These are phyloP conservation scores for Limnothrissa miodon DNA, from an alignment of 2,113 vertebrate species.

Conservation along the genomic window DNA sequence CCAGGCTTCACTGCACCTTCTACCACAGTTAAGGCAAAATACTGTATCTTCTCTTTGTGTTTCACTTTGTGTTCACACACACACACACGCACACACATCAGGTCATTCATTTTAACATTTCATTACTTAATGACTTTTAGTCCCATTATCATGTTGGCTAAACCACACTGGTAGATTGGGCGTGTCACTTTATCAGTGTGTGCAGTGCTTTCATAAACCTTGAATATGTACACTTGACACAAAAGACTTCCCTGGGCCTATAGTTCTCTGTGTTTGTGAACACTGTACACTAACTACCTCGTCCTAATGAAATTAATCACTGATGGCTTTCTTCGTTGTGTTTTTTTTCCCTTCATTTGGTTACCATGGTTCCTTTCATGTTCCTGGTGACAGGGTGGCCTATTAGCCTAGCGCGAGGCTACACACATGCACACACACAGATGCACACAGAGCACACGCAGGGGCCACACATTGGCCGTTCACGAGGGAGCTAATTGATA, in stretches of 20 bases:
- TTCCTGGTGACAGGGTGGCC: slow-evolving; percentile 2
- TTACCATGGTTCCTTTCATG: slow-evolving; percentile 39
- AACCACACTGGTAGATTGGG: background rate
- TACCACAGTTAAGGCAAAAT: no score
- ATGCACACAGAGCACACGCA: background rate
- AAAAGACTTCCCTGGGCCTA: background rate
- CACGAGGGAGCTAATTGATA: background rate
- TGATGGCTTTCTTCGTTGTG: no score
- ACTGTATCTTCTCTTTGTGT: no score
- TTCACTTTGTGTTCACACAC: no score
- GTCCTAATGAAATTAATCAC: background rate
- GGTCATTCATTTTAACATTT: slow-evolving; percentile 1
- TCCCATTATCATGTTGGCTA: background rate
- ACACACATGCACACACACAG: background rate
- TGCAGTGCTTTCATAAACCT: background rate
- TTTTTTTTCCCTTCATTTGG: slow-evolving; percentile 4
- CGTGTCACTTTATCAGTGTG: background rate
- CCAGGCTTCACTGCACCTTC: no score
- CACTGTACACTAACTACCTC: background rate
- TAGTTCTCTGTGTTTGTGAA: background rate
- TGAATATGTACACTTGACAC: background rate
- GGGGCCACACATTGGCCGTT: background rate
- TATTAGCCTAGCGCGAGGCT: background rate
- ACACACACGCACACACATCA: background rate
- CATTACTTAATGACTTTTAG: background rate